phyloP scores from a whole-genome alignment of 2,113 vertebrate species.

The Vulpes ferrilata region DNA sequence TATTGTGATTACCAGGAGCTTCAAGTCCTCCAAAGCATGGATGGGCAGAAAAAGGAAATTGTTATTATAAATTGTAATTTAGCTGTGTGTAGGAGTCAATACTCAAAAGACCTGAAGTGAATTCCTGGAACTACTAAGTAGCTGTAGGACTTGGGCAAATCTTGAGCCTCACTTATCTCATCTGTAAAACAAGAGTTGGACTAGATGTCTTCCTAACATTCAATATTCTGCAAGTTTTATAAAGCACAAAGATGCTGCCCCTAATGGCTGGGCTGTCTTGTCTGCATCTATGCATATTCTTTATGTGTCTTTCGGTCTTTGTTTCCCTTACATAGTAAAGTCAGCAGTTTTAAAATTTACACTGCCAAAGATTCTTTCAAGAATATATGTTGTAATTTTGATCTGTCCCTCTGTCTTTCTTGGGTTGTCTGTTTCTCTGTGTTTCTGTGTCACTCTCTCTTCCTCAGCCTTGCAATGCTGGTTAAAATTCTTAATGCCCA shows the following conservation, averaged over 20 bases:
- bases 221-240: slow-evolving; percentile 6
- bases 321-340: not conserved
- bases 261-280: not conserved
- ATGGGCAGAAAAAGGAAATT: slow-evolving; percentile 35
- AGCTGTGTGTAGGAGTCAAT: not conserved
- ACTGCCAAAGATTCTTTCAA: slow-evolving; percentile 31
- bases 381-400: slow-evolving; percentile 1
- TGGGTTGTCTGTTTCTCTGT: not conserved
- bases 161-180: not conserved
- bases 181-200: slow-evolving; percentile 31
- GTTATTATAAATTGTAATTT: not conserved
- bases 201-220: not conserved
- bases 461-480: not conserved
- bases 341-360: slow-evolving; percentile 14
- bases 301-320: slow-evolving; percentile 3
- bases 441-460: not conserved
- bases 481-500: slow-evolving; percentile 15
- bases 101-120: slow-evolving; percentile 2
- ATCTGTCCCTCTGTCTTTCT: not conserved
- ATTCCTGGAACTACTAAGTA: not conserved
- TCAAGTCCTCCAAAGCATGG: slow-evolving; percentile 38
- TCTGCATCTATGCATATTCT: not conserved
- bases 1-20: slow-evolving; percentile 1
- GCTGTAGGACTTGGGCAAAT: slow-evolving; percentile 32
- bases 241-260: not conserved